phyloP scores from a whole-genome alignment of 2,888 invertebrate species.

The Orchestes rusci region DNA sequence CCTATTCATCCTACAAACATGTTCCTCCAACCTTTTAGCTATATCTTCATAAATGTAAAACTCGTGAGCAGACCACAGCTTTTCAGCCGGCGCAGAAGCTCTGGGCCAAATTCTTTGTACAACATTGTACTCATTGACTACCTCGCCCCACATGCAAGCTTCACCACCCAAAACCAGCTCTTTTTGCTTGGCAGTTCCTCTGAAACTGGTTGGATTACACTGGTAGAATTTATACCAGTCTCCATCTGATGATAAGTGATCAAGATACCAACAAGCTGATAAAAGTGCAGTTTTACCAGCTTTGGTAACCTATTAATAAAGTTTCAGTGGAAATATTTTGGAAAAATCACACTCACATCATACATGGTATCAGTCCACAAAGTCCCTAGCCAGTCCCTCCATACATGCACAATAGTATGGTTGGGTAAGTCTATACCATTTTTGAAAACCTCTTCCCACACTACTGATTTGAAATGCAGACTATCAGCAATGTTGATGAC shows the following conservation, averaged over 20 bases:
- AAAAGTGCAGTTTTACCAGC: constrained; percentile 60
- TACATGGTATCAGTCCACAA: constrained; percentile 19
- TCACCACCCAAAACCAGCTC: constrained; percentile 68
- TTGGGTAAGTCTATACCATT: constrained; percentile 56
- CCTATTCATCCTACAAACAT: constrained; percentile 63
- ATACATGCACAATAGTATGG: constrained; percentile 75
- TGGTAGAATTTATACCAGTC: constrained; percentile 65
- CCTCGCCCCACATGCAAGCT: constrained; percentile 90
- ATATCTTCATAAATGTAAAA: constrained; percentile 39
- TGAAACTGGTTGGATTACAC: constrained; percentile 58
- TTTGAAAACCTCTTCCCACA: constrained; percentile 87
- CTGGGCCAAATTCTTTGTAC: constrained; percentile 73
- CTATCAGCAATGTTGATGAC: constrained; percentile 49
- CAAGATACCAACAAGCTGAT: constrained; percentile 85
- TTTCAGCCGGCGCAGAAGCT: constrained; percentile 78
- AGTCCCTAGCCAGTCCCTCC: constrained; percentile 47
- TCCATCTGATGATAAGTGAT: constrained; percentile 57
- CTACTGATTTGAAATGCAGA: constrained; percentile 51
- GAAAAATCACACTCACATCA: constrained; percentile 6
- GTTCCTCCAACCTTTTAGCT: constrained; percentile 59
- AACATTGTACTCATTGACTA: constrained; percentile 62
- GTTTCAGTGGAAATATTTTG: not conserved
- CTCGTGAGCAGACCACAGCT: constrained; percentile 63
- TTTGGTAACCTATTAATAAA: constrained; percentile 47
- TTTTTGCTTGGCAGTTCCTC: constrained; percentile 48